phyloP scores from a whole-genome alignment of 2,888 invertebrate genomes.

The Schizotus pectinicornis region DNA sequence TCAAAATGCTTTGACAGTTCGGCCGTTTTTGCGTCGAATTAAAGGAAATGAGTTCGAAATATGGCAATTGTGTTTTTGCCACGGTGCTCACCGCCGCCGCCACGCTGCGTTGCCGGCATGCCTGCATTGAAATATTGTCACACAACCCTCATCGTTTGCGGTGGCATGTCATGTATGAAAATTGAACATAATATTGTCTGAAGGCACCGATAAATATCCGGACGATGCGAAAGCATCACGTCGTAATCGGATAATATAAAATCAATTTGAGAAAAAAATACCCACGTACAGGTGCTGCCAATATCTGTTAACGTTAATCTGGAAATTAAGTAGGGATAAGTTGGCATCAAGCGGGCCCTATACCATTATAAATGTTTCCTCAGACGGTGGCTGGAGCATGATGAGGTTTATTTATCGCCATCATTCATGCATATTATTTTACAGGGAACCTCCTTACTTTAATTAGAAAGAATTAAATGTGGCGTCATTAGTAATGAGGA shows the following conservation, averaged over 20 bases:
- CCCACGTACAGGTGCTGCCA: too few species aligned
- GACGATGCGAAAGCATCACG: constrained; percentile 8
- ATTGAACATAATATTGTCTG: constrained; percentile 35
- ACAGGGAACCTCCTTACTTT: too few species aligned
- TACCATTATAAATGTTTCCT: too few species aligned
- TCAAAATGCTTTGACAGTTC: constrained; percentile 14
- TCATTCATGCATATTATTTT: too few species aligned
- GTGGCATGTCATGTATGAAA: constrained; percentile 39
- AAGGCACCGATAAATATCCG: constrained; percentile 24
- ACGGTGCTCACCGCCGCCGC: constrained; percentile 4
- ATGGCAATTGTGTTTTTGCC: constrained; percentile 24
- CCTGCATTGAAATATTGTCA: constrained; percentile 26
- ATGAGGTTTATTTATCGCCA: too few species aligned
- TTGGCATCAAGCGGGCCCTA: too few species aligned
- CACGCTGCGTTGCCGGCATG: constrained; percentile 12
- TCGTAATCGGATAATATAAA: not conserved
- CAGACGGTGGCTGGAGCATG: too few species aligned
- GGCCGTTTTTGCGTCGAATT: constrained; percentile 24
- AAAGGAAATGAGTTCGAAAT: constrained; percentile 22
- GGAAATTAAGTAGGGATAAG: too few species aligned
- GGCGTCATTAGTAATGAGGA: too few species aligned
- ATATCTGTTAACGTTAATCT: too few species aligned
- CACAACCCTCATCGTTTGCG: constrained; percentile 23
- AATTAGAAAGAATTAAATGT: too few species aligned
- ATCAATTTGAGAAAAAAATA: too few species aligned